Conservation (phyloP, 2,113 vertebrate genomes). For the Myxocyprinus asiaticus region DNA sequence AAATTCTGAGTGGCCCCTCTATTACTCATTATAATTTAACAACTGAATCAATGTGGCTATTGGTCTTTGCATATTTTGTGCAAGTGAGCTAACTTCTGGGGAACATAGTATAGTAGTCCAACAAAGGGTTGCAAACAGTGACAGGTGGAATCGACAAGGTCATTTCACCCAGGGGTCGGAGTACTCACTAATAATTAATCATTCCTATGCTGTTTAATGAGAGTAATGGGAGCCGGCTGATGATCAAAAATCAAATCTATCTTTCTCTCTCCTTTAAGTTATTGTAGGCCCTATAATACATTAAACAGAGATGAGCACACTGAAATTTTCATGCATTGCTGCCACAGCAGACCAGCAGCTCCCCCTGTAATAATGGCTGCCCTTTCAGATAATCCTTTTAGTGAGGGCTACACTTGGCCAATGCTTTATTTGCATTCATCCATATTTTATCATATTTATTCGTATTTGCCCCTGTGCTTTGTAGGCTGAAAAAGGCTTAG, state of each 20-base stretch:
- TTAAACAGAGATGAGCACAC: not conserved
- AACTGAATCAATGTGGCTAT: not conserved
- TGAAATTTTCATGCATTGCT: not conserved
- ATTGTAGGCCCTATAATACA: conserved; percentile 2
- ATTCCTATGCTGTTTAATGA: not conserved
- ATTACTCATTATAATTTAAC: conserved; percentile 1
- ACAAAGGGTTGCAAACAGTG: conserved; percentile 20
- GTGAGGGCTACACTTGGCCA: conserved; percentile 21
- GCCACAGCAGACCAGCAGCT: too few relatives aligned
- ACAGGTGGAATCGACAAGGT: conserved; percentile 8
- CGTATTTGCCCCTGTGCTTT: conserved; percentile 20
- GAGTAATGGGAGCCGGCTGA: too few relatives aligned
- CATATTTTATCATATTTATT: conserved; percentile 49
- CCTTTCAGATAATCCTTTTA: conserved; percentile 34
- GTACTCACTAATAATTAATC: not conserved
- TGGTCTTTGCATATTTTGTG: not conserved
- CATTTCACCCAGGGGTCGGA: not conserved
- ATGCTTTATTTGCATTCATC: conserved; percentile 42
- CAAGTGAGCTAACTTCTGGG: not conserved
- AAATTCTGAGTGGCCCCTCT: too few relatives aligned
- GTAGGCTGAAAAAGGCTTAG: conserved; percentile 8
- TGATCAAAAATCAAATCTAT: not conserved
- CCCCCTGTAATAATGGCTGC: conserved; percentile 8
- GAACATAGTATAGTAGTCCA: not conserved
- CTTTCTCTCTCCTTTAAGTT: not conserved